Evolutionary conservation across 2,113 vertebrate species (phyloP), one percentile per base, ranked within the genome.

Genomic region (Callipepla squamata): DNA sequence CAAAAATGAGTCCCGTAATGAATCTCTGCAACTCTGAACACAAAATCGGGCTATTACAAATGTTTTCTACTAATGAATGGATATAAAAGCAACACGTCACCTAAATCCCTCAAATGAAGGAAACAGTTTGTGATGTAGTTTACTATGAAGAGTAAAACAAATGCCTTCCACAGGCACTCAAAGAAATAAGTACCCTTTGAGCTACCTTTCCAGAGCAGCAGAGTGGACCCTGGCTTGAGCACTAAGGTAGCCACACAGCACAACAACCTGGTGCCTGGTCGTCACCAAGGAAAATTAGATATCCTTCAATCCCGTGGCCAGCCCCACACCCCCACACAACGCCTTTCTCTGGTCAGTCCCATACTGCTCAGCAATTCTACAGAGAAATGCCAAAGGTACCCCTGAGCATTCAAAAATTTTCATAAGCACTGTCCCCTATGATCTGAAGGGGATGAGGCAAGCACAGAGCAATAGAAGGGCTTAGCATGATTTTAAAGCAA

Each of bases 401-500:
- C 17, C 57, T 74, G 45, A 69, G 62, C 44, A 82, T 40, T 83
- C 65, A 69, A 47, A 30, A 53, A 11, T 6, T 57, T 72, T 80
- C 30, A 17, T 26, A 69, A 80, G 44, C 47, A 80, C 32, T 42
- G 32, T 36, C 13, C 85, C 14, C 48, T 51, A 51, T 2, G 4
- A 62, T 65, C 40, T 89, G 57, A 73, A 75, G 0, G 0, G 18
- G 44, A 2, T 67, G 66, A 75, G 45, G 23, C 17, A 69, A 5
- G 12, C 6, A 55, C 0, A 1, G 14, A 93, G n/a, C 13, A 62
- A 44, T 5, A 9, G 22, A 89, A 91, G 42, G 79, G 81, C 73
- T 95, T 86, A 87, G 42, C 45, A 85, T 47, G 22, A 83, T 80
- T 80, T 92, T 79, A 82, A 69, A 93, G 62, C 9, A 94, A 96